Conservation (phyloP, 35 echinoderm and acorn worm species). For the Heliocidaris tuberculata region DNA sequence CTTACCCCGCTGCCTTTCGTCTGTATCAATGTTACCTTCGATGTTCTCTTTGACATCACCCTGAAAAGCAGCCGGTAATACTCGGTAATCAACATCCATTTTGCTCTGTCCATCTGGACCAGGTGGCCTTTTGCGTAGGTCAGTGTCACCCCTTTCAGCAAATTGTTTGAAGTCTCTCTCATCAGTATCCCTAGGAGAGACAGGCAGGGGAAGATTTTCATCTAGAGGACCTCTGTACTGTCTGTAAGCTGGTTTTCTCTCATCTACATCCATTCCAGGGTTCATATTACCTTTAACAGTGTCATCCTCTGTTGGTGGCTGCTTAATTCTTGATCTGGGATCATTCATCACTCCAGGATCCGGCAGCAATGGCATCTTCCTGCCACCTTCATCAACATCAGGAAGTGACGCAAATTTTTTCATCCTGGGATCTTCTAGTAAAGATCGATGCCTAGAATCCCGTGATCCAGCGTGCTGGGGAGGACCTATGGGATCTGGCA, state of each 20-base stretch:
- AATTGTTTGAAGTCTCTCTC: constrained; percentile 3
- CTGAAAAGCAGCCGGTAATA: constrained; percentile 16
- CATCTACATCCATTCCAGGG: constrained; percentile 40
- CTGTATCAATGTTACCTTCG: background rate
- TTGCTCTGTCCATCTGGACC: background rate
- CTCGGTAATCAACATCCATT: constrained; percentile 8
- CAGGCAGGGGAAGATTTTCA: background rate
- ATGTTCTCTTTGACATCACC: background rate
- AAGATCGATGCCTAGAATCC: background rate
- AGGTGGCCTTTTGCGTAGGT: background rate
- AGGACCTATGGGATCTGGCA: background rate
- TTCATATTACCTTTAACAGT: background rate
- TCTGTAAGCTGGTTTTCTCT: background rate
- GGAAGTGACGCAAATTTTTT: background rate
- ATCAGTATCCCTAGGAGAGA: constrained; percentile 25
- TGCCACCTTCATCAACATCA: background rate
- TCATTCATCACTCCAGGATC: background rate
- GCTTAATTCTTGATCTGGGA: background rate
- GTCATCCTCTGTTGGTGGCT: background rate
- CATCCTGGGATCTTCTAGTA: background rate
- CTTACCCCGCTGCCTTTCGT: background rate
- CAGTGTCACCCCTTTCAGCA: background rate
- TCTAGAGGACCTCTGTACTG: background rate
- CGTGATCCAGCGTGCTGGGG: background rate
- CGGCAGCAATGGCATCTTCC: background rate